Percentiles rank a stretch among this genome's conserved stretches.
These are phyloP conservation scores for Albula glossodonta DNA, from an alignment of 2,113 vertebrate species.

Conservation along the genomic window DNA sequence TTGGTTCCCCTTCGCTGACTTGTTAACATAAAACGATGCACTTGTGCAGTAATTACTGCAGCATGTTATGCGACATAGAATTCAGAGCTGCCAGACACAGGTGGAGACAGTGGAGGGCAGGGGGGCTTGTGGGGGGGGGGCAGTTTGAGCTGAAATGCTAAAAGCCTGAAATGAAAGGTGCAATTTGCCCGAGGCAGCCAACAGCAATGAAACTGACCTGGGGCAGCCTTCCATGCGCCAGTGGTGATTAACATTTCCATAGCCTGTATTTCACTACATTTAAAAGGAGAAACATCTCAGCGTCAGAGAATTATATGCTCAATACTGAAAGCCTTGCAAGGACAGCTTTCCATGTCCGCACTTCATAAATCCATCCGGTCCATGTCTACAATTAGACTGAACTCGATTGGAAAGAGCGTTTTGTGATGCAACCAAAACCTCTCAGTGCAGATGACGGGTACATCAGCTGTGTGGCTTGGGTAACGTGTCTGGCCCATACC, in stretches of 20 bases:
- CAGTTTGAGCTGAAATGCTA: neutral
- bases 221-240: no score
- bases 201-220: neutral
- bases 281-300: neutral
- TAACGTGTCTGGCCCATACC: neutral
- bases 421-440: neutral
- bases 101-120: neutral
- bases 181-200: neutral
- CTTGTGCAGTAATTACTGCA: neutral
- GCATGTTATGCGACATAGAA: constrained; percentile 19
- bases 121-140: neutral
- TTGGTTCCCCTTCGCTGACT: neutral
- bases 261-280: neutral
- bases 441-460: neutral
- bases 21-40: neutral
- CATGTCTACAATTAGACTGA: constrained; percentile 12
- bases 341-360: constrained; percentile 11
- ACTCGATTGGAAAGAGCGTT: neutral
- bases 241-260: neutral
- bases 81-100: constrained; percentile 20
- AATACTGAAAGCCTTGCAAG: neutral
- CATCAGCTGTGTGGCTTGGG: neutral
- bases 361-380: constrained; percentile 17
- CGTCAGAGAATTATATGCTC: neutral
- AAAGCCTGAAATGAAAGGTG: neutral